A percentile compares a stretch with the other conserved stretches of the same genome.
Conservation (phyloP, 1,140 invertebrate genomes). For the Pristionchus pacificus region DNA sequence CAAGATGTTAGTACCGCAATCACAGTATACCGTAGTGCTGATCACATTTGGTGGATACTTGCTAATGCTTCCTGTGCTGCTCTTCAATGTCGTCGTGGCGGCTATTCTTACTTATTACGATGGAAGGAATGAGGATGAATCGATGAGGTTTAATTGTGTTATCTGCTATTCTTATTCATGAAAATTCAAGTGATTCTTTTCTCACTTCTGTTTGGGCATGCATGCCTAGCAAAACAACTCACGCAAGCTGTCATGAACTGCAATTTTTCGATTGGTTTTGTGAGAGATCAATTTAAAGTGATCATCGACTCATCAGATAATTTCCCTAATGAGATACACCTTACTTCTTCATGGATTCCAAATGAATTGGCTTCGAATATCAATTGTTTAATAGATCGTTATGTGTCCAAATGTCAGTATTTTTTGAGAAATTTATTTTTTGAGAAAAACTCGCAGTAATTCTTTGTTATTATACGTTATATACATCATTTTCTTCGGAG, state of each 20-base stretch:
- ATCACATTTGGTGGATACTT: neutral
- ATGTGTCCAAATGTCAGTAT: neutral
- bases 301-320: too few species aligned
- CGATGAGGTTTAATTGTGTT: neutral
- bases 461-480: neutral
- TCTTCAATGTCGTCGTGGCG: neutral
- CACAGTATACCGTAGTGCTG: neutral
- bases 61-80: neutral
- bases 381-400: neutral
- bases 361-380: neutral
- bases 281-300: too few species aligned
- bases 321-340: neutral
- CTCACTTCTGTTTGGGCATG: neutral
- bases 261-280: neutral
- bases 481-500: neutral
- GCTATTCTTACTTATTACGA: neutral
- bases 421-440: neutral
- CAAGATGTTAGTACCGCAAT: neutral
- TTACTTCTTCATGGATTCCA: too few species aligned
- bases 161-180: neutral
- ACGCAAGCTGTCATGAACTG: neutral
- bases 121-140: neutral
- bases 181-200: neutral
- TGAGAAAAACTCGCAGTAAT: neutral
- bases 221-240: neutral